These are phyloP conservation scores for Gymnopithys bicolor DNA, from an alignment of 2,797 vertebrate species.

Conservation along the genomic window DNA sequence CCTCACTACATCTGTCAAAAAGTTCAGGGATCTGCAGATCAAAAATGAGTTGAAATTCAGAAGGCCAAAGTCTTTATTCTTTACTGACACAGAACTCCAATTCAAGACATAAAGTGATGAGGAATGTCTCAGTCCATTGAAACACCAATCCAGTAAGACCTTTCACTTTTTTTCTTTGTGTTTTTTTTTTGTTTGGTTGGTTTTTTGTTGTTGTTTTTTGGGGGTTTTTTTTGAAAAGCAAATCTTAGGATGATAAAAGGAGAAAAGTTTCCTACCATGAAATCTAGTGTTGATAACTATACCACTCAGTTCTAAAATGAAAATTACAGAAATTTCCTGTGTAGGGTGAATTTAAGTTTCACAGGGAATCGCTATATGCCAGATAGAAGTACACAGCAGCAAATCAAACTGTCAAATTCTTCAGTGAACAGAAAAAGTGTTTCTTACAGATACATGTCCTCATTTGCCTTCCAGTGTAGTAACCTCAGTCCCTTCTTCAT, in stretches of 20 bases:
- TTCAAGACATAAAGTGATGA: background rate
- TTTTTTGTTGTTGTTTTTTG: no score
- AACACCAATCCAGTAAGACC: background rate
- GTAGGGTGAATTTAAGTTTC: background rate
- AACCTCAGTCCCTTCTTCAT: background rate
- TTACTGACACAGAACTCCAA: background rate
- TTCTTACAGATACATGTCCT: background rate
- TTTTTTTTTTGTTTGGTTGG: background rate
- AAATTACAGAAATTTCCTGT: background rate
- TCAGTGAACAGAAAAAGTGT: background rate
- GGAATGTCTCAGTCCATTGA: background rate
- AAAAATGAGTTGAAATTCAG: background rate
- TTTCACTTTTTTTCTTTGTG: background rate
- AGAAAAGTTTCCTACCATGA: background rate
- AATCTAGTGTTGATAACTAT: background rate
- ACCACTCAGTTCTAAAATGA: background rate
- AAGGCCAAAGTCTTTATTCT: background rate
- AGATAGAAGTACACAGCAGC: background rate
- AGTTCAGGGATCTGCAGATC: background rate
- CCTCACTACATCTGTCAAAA: background rate
- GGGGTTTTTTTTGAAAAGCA: background rate
- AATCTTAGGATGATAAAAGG: background rate
- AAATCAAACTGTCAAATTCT: background rate
- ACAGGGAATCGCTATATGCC: rapidly evolving
- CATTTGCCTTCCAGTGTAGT: background rate